A percentile compares a stretch with the other conserved stretches of the same genome.
Evolutionary conservation across 2,888 invertebrate genomes (phyloP).

Genomic region (Himalopsyche kuldschensis): DNA sequence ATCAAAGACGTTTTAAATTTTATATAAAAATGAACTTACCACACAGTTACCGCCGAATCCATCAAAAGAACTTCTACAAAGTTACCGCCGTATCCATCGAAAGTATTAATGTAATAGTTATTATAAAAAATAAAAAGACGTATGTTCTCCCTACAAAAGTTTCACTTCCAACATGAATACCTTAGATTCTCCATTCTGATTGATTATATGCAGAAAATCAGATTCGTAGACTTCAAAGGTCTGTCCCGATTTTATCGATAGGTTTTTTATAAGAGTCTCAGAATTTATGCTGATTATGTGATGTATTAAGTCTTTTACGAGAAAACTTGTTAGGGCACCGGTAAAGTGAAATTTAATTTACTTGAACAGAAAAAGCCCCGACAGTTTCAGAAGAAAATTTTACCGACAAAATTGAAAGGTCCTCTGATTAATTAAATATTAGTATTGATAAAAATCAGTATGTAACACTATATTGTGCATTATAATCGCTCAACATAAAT

Average conservation of each 20-base stretch:
- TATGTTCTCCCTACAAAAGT: neutral
- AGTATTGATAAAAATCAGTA: too few species aligned
- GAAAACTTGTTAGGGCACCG: neutral
- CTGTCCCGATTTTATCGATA: neutral
- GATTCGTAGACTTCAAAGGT: neutral
- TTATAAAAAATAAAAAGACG: neutral
- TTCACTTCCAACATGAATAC: neutral
- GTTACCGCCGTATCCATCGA: too few species aligned
- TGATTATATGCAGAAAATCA: neutral
- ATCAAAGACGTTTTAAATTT: too few species aligned
- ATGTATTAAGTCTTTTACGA: neutral
- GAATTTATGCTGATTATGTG: neutral
- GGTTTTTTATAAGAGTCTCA: neutral
- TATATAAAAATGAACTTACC: too few species aligned
- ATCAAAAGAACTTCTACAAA: too few species aligned
- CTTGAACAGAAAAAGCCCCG: neutral
- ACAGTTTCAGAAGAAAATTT: neutral
- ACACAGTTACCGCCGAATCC: too few species aligned
- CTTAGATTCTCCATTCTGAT: neutral
- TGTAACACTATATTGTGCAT: too few species aligned
- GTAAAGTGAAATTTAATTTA: neutral
- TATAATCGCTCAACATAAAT: too few species aligned
- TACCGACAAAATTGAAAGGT: neutral
- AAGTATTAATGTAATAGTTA: too few species aligned
- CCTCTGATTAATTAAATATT: neutral